Conservation (phyloP, 2,797 vertebrate species). For the Masticophis lateralis region DNA sequence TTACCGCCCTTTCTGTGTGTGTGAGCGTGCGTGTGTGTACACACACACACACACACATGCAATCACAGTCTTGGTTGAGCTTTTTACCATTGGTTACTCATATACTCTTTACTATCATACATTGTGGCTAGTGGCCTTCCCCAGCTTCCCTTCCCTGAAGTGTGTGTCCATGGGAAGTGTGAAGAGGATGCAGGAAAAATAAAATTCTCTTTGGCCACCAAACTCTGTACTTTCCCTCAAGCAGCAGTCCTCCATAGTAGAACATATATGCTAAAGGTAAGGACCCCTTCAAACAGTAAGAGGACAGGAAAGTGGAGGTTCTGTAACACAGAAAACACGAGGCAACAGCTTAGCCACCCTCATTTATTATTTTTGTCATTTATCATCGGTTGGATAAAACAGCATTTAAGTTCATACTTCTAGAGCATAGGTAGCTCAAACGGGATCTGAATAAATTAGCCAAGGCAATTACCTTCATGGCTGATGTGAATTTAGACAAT, state of each 20-base stretch:
- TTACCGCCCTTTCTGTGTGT: no score
- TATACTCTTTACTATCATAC: background rate
- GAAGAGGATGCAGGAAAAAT: background rate
- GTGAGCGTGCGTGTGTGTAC: no score
- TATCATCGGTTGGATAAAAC: background rate
- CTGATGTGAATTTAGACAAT: background rate
- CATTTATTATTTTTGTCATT: background rate
- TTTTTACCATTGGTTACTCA: background rate
- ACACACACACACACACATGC: background rate
- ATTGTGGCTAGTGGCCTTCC: background rate
- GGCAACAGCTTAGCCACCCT: background rate
- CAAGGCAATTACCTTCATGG: background rate
- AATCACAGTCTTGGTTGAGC: background rate
- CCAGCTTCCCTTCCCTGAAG: background rate
- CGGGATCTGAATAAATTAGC: background rate
- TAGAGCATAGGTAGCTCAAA: background rate
- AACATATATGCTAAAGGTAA: background rate
- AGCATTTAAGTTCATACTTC: background rate
- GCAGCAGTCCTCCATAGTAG: background rate
- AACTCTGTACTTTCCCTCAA: background rate
- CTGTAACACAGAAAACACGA: background rate
- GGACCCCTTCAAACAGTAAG: background rate
- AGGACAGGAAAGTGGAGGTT: background rate
- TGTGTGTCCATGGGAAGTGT: background rate
- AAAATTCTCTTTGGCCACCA: background rate